Conservation (phyloP, 2,797 vertebrate genomes). For the Naso thynnoides region DNA sequence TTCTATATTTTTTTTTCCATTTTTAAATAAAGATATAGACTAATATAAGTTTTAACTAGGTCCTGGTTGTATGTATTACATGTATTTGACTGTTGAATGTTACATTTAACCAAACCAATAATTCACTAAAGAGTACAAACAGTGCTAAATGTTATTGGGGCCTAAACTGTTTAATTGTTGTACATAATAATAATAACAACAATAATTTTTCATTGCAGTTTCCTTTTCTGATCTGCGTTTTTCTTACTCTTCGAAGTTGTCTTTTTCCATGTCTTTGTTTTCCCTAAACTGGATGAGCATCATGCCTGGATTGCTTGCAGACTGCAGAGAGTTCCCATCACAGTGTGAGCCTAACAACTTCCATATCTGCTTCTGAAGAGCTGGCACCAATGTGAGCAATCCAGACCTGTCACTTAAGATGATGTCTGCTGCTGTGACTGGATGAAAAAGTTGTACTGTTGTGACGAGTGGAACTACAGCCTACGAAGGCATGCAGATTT, state of each 20-base stretch:
- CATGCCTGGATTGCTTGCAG: conserved; percentile 18
- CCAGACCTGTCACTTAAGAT: conserved; percentile 37
- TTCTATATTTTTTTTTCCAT: not conserved
- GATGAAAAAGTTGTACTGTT: conserved; percentile 37
- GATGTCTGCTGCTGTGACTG: conserved; percentile 37
- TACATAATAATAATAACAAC: not conserved
- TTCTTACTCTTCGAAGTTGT: not conserved
- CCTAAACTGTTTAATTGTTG: not conserved
- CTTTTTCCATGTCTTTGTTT: conserved; percentile 1
- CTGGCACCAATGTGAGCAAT: conserved; percentile 28
- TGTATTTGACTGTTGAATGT: not conserved
- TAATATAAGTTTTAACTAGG: not conserved
- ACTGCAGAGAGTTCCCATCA: conserved; percentile 17
- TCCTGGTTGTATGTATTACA: not conserved
- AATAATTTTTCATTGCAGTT: not conserved
- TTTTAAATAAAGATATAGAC: not conserved
- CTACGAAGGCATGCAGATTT: conserved; percentile 30
- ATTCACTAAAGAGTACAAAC: too few relatives aligned
- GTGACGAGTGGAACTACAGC: conserved; percentile 35
- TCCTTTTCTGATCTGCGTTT: not conserved
- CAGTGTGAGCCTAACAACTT: conserved; percentile 37
- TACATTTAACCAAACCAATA: not conserved
- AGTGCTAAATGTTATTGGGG: not conserved
- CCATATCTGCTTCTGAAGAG: conserved; percentile 40
- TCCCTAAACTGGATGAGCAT: conserved; percentile 15